Evolutionary conservation across 2,797 vertebrate genomes (phyloP), one percentile per base, ranked within the genome.

Genomic region (Anguilla megastoma): DNA sequence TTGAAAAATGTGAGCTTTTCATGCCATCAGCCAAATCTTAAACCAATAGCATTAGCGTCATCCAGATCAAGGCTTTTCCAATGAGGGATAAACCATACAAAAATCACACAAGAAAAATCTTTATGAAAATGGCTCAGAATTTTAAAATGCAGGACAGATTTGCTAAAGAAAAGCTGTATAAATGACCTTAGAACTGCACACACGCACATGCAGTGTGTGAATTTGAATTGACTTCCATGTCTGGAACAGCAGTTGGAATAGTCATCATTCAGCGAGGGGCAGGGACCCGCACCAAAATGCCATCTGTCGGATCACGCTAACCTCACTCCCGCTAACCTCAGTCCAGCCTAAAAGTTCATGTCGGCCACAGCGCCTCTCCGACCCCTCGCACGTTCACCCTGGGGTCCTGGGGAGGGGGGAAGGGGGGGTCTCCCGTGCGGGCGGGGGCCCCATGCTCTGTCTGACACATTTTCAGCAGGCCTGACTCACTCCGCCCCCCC

Each of bases 241-340:
- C 79, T 9, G 24, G 79, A 24, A 10, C 21, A 82, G 45, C 79
- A 48, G 41, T 24, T 9, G 45, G 79, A 21, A 82, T 82, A 2
- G 16, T 9, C 18, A 82, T 50, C 41, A 1, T 50, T 83, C 80
- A 41, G 21, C 24, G 2, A 69, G 9, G 41, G 45, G 7, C 80
- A 16, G 9, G 27, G 21, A 18, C 69, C 60, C 5, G 36, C 63
- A 69, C 30, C 30, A 27, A 71, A 84, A 56, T 54, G 80, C 60
- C 87, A 71, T 21, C 80, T n/a, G 45, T 84, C 87, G 36, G 79
- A 24, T 41, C 60, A 18, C 10, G 18, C 56, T 66, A 66, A 18
- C 14, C 45, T 85, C 82, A 88, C 60, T 84, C 87, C 66, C 12
- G 54, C 79, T 33, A 66, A 18, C 14, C 45, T 85, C 82, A 88